A percentile compares a stretch with the other conserved stretches of the same genome.
phyloP scores from a whole-genome alignment of 2,113 vertebrate species.

The Oncorhynchus clarkii region DNA sequence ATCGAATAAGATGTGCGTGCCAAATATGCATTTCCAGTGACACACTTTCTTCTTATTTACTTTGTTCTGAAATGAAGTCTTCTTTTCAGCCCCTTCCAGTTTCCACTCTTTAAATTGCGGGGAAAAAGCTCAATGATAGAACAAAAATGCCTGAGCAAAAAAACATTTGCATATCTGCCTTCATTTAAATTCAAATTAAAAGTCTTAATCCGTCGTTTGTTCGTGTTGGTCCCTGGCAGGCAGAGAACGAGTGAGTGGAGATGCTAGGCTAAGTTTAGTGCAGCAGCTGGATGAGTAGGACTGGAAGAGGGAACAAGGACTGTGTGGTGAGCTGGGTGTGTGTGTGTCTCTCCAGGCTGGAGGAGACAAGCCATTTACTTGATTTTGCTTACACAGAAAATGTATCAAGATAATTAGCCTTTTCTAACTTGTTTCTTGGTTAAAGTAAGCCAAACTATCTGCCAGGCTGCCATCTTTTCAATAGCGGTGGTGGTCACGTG shows the following conservation, averaged over 20 bases:
- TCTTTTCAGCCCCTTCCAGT: background rate
- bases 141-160: constrained; percentile 8
- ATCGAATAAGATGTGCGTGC: background rate
- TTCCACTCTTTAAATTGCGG: background rate
- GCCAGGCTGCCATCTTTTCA: too few species aligned
- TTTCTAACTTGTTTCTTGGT: too few species aligned
- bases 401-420: too few species aligned
- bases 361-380: background rate
- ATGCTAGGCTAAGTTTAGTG: constrained; percentile 5
- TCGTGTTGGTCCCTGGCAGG: constrained; percentile 3
- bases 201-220: constrained; percentile 32
- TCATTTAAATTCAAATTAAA: constrained; percentile 40
- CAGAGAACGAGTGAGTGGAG: background rate
- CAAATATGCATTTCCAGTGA: background rate
- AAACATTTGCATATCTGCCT: constrained; percentile 19
- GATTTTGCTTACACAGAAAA: too few species aligned
- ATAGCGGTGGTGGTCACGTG: too few species aligned
- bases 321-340: background rate
- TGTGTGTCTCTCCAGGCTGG: background rate
- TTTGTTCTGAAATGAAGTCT: background rate
- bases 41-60: constrained; percentile 2
- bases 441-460: too few species aligned
- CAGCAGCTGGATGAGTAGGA: background rate
- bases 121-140: background rate
- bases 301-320: background rate